phyloP scores from a whole-genome alignment of 35 echinoderm and acorn worm species.

The Ptychodera flava region DNA sequence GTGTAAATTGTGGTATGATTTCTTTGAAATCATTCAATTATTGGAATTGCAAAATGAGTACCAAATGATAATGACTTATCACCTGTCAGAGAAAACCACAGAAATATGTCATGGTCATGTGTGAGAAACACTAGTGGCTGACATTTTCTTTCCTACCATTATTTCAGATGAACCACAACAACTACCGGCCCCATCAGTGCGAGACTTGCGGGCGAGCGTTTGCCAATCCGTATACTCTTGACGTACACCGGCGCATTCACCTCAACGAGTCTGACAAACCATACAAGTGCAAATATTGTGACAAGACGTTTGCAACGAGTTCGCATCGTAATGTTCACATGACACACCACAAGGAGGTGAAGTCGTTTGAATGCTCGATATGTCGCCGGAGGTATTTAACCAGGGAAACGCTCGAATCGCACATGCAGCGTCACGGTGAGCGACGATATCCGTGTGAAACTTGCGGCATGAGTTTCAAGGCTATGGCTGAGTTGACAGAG shows the following conservation, averaged over 20 bases:
- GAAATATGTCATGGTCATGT: no score
- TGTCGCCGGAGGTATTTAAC: not conserved
- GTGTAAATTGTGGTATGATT: no score
- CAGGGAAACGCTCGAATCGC: not conserved
- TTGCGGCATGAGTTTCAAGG: not conserved
- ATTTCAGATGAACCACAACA: not conserved
- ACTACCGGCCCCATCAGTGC: not conserved
- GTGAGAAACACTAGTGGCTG: no score
- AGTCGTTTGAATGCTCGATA: not conserved
- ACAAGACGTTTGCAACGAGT: constrained; percentile 34
- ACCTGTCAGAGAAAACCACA: no score
- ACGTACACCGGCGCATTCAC: not conserved
- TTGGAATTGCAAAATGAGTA: no score
- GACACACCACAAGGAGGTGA: not conserved
- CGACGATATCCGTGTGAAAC: not conserved
- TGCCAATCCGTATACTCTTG: not conserved
- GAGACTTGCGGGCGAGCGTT: not conserved
- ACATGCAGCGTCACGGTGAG: not conserved
- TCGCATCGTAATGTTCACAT: not conserved
- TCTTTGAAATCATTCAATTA: no score
- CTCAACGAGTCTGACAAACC: constrained; percentile 9
- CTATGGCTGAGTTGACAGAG: not conserved
- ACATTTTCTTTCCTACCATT: no score
- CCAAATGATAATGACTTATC: no score
- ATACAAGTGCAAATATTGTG: constrained; percentile 26